Percentiles rank a stretch among this genome's conserved stretches.
Conservation (phyloP, 2,797 vertebrate species). For the Micrastur ruficollis region DNA sequence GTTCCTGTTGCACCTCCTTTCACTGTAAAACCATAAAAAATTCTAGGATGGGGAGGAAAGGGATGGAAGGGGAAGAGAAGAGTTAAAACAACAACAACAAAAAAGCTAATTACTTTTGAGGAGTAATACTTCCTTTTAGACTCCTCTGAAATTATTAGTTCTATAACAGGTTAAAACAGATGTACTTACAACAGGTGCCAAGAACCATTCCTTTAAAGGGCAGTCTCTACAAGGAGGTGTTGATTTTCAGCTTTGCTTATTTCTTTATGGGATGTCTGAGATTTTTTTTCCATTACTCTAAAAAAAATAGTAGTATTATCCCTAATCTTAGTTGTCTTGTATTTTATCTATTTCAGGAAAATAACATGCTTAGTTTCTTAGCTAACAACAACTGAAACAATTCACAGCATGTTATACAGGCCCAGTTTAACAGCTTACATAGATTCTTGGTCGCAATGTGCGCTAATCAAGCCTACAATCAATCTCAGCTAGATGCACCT, state of each 20-base stretch:
- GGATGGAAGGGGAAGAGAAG: neutral
- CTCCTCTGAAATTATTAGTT: neutral
- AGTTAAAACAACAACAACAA: neutral
- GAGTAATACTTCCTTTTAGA: neutral
- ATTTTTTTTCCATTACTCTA: neutral
- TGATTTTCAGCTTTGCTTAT: neutral
- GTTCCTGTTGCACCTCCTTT: neutral
- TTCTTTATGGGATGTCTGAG: neutral
- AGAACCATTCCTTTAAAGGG: neutral
- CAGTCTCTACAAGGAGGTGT: neutral
- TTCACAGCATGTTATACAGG: neutral
- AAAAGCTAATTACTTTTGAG: neutral
- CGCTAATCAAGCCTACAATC: neutral
- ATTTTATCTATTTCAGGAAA: neutral
- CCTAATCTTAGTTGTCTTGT: neutral
- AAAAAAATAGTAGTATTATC: neutral
- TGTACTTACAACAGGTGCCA: fast-evolving
- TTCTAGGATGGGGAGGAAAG: neutral
- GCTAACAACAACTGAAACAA: neutral
- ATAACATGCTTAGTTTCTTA: neutral
- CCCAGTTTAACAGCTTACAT: neutral
- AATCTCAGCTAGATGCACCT: neutral
- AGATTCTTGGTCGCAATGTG: neutral
- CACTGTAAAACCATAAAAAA: neutral
- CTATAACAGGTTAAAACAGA: neutral